Conservation (phyloP, 2,888 invertebrate species). For the Lingula anatina region DNA sequence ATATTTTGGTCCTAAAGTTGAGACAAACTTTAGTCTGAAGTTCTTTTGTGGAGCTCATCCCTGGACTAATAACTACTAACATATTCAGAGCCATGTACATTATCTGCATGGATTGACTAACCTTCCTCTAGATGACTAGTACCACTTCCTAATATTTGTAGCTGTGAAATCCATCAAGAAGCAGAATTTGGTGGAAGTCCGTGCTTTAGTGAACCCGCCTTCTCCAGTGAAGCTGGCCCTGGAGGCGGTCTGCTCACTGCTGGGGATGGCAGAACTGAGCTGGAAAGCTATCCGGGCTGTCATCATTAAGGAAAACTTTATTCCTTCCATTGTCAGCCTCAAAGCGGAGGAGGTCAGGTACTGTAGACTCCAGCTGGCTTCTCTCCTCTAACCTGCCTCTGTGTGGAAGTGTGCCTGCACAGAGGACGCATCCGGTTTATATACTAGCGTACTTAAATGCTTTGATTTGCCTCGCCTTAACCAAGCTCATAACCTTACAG, state of each 20-base stretch:
- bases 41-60: too few species aligned
- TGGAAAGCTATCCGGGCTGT: constrained; percentile 98
- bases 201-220: constrained; percentile 98
- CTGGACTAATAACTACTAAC: too few species aligned
- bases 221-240: constrained; percentile 95
- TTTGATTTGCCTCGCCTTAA: background rate
- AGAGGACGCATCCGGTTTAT: too few species aligned
- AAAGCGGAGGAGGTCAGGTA: constrained; percentile 45
- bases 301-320: constrained; percentile 86
- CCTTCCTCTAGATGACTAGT: background rate
- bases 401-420: background rate
- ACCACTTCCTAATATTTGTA: constrained; percentile 45
- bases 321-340: constrained; percentile 45
- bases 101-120: constrained; percentile 5
- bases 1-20: too few species aligned
- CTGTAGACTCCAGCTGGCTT: constrained; percentile 4
- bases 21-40: too few species aligned
- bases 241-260: constrained; percentile 96
- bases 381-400: background rate
- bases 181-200: constrained; percentile 97
- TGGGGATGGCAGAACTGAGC: constrained; percentile 95
- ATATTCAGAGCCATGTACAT: background rate
- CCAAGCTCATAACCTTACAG: background rate
- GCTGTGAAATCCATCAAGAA: constrained; percentile 99
- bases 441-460: too few species aligned